Evolutionary conservation across 2,113 vertebrate genomes (phyloP), one percentile per base, ranked within the genome.

Genomic region (Seriola dumerili): DNA sequence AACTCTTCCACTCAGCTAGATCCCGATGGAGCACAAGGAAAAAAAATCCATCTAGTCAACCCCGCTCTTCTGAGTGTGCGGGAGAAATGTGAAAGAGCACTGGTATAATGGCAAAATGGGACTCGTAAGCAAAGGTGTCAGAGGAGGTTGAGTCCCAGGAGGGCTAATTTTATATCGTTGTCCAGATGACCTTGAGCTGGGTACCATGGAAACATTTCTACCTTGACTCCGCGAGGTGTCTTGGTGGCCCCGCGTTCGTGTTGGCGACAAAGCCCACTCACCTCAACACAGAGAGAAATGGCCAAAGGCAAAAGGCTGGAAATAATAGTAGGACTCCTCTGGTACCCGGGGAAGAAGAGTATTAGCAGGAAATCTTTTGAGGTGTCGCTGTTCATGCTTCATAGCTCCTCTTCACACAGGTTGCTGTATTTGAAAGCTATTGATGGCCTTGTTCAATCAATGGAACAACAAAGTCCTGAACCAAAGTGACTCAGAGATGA

Each of bases 391-490:
- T 94, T 91, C 93, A 94, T 92, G 91, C 91, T 93, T 87, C 88
- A 88, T 29, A 79, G 91, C 88, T 80, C 87, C 85, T 91, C 91
- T 94, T 92, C 89, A 94, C 85, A 94, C 85, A 91, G 92, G 85
- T 87, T 85, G 89, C 89, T 78, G 78, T 89, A 93, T 94, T 92
- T 94, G 90, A 95, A 93, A 94, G 89, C 90, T 92, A 94, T 95
- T 90, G 94, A 95, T 85, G 82, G 66, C 83, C 86, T 86, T 91
- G 92, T 93, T 89, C 77, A 86, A 93, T 95, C 94, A 91, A 94
- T 95, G 84, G 87, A 91, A 93, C 90, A 94, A 93, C 93, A 94
- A 91, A 94, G 92, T 92, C 91, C 81, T 90, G 92, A 94, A 94
- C 90, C 93, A 91, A 91, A 94, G 90, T 91, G 83, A 92, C 88